phyloP scores from a whole-genome alignment of 2,113 vertebrate genomes.

The Chrysemys picta region DNA sequence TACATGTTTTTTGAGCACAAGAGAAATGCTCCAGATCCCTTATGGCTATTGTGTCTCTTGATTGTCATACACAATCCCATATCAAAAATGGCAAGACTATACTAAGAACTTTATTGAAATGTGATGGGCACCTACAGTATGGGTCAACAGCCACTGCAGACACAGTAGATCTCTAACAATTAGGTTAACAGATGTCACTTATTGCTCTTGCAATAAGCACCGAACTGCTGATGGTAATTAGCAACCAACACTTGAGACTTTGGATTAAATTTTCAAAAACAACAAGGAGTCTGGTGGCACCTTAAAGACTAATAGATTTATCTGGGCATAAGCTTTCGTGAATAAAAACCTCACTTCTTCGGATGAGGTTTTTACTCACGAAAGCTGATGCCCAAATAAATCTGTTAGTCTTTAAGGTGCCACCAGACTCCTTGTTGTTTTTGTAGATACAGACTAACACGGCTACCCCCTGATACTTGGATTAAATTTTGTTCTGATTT shows the following conservation, averaged over 20 bases:
- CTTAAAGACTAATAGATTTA: too few species aligned
- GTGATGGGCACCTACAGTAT: constrained; percentile 3
- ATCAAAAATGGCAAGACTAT: constrained; percentile 32
- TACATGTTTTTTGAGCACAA: neutral
- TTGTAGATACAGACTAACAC: too few species aligned
- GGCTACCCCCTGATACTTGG: neutral
- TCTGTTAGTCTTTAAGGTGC: too few species aligned
- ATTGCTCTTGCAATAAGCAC: too few species aligned
- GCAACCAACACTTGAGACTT: neutral
- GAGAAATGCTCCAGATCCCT: constrained; percentile 32
- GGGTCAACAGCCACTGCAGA: neutral
- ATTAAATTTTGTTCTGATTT: neutral
- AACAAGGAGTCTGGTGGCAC: too few species aligned
- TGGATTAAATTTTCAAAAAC: accelerated
- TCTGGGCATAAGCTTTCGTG: too few species aligned
- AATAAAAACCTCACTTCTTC: too few species aligned
- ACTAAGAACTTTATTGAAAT: constrained; percentile 55
- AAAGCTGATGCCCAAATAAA: too few species aligned
- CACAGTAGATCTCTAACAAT: neutral
- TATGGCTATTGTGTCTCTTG: neutral
- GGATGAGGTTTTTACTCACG: too few species aligned
- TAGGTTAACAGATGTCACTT: constrained; percentile 19
- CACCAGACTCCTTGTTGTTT: too few species aligned
- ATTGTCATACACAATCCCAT: constrained; percentile 20
- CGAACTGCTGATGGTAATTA: neutral